A percentile compares a stretch with the other conserved stretches of the same genome.
These are phyloP conservation scores for Amorpha juglandis DNA, from an alignment of 2,888 invertebrate species.

Conservation along the genomic window DNA sequence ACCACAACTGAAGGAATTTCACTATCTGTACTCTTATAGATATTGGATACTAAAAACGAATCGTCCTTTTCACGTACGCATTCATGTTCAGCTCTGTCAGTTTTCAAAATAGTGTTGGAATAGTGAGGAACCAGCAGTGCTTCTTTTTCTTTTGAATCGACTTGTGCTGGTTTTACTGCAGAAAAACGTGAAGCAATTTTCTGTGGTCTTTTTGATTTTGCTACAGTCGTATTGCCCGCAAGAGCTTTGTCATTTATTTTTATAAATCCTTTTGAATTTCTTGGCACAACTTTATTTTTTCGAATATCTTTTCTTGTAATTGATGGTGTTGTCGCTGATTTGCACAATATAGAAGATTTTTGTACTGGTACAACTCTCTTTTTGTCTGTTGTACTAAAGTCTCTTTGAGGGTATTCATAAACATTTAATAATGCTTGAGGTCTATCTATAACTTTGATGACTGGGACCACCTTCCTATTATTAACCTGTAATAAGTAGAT, in stretches of 20 bases:
- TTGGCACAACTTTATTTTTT: constrained; percentile 1
- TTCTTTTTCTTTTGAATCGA: not conserved
- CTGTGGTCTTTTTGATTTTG: not conserved
- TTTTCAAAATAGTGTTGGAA: not conserved
- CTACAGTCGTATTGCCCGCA: not conserved
- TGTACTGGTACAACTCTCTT: not conserved
- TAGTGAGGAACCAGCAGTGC: not conserved
- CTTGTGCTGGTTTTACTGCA: not conserved
- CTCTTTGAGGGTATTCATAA: not conserved
- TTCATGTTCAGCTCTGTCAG: constrained; percentile 30
- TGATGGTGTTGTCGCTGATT: constrained; percentile 18
- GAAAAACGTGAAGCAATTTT: not conserved
- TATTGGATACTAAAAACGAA: constrained; percentile 33
- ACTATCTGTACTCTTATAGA: constrained; percentile 39
- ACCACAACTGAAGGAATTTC: constrained; percentile 35
- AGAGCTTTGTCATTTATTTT: not conserved
- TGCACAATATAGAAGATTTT: not conserved
- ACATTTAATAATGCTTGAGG: not conserved
- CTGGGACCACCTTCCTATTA: not conserved
- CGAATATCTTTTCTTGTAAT: constrained; percentile 4
- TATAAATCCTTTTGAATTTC: constrained; percentile 1
- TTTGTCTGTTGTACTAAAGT: not conserved
- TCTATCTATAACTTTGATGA: not conserved
- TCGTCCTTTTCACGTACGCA: constrained; percentile 39
- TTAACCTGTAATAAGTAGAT: not conserved